Conservation (phyloP, 23 tunicate species). For the Phallusia fumigata region DNA sequence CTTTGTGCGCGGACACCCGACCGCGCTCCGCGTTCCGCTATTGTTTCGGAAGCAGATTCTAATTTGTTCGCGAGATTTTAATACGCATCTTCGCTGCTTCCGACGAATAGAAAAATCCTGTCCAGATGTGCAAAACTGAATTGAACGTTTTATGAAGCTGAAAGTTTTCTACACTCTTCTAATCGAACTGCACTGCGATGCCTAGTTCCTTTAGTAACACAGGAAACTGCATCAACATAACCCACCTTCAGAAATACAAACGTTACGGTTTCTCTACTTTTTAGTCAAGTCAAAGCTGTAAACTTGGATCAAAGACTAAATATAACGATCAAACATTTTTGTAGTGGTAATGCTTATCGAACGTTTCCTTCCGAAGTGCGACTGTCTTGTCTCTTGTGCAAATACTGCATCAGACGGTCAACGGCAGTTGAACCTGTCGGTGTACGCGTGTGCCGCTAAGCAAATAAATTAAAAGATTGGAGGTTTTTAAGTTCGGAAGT, state of each 20-base stretch:
- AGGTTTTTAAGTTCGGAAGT: no score
- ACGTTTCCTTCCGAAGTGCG: conserved; percentile 2
- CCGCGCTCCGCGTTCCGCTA: neutral
- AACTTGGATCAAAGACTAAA: no score
- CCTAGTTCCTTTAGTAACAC: no score
- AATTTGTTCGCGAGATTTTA: neutral
- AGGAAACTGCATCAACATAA: no score
- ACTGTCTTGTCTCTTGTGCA: neutral
- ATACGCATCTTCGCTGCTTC: neutral
- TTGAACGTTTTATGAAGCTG: neutral
- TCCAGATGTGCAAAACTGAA: conserved; percentile 8
- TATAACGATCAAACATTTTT: no score
- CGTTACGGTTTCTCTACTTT: no score
- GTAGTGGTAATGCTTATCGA: neutral
- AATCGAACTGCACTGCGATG: no score
- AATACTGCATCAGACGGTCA: neutral
- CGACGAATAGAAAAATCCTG: neutral
- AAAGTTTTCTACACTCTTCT: no score
- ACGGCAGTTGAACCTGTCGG: neutral
- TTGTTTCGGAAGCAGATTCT: neutral
- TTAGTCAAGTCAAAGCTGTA: no score
- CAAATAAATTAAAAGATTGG: neutral
- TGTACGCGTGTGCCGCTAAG: neutral
- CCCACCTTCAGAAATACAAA: no score
- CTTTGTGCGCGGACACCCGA: neutral